Evolutionary conservation across 1,140 invertebrate genomes (phyloP).

Genomic region (Drosophila bipectinata): DNA sequence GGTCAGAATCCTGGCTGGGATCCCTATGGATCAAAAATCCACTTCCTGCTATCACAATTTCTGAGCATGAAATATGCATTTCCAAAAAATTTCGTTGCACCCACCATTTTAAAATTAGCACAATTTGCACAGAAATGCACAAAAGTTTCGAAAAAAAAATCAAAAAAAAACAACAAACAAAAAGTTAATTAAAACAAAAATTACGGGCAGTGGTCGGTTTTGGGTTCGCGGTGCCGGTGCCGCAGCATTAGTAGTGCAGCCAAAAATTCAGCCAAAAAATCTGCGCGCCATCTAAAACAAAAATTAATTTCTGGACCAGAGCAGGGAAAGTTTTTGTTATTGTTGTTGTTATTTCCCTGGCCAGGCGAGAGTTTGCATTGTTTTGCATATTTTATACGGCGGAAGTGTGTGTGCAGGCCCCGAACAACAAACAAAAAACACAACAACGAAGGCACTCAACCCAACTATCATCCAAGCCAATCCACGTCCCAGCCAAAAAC

Average conservation of each 20-base stretch:
- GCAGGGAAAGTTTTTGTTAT: conserved; percentile 56
- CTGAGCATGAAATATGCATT: conserved; percentile 30
- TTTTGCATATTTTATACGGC: conserved; percentile 80
- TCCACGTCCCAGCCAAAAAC: conserved; percentile 8
- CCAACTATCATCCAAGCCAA: conserved; percentile 26
- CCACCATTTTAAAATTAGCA: conserved; percentile 45
- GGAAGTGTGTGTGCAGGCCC: conserved; percentile 59
- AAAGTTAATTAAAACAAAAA: conserved; percentile 76
- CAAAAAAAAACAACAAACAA: conserved; percentile 30
- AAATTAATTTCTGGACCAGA: conserved; percentile 72
- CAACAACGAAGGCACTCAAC: conserved; percentile 10
- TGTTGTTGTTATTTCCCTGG: conserved; percentile 38
- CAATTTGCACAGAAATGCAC: conserved; percentile 42
- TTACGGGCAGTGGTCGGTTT: conserved; percentile 41
- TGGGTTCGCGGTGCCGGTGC: conserved; percentile 39
- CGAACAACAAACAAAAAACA: conserved; percentile 15
- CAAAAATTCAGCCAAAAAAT: conserved; percentile 68
- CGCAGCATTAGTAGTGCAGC: conserved; percentile 67
- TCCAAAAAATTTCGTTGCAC: conserved; percentile 19
- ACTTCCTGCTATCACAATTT: conserved; percentile 3
- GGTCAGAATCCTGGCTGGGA: not conserved
- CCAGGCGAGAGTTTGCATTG: conserved; percentile 70
- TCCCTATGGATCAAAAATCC: conserved; percentile 1
- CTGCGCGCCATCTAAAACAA: conserved; percentile 64
- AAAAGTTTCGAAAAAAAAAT: conserved; percentile 33